A percentile compares a stretch with the other conserved stretches of the same genome.
These are phyloP conservation scores for Drosophila carrolli DNA, from an alignment of 1,140 invertebrate genomes.

Conservation along the genomic window DNA sequence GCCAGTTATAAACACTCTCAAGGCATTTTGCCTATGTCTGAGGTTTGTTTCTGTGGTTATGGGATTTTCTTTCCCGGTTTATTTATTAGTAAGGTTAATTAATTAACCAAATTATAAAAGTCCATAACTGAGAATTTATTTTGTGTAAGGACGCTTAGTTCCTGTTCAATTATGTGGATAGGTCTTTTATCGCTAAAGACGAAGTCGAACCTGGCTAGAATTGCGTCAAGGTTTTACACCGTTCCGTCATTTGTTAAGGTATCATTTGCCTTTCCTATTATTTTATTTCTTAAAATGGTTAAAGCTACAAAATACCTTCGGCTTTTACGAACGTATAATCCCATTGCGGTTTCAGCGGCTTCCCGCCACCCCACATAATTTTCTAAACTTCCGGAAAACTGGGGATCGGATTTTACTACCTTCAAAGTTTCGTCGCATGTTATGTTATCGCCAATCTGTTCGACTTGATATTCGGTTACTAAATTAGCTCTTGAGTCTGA, in stretches of 20 bases:
- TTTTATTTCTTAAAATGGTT: background rate
- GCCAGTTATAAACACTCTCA: too few relatives aligned
- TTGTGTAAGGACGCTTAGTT: too few relatives aligned
- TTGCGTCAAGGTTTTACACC: background rate
- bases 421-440: too few relatives aligned
- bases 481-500: too few relatives aligned
- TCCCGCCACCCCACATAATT: background rate
- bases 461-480: too few relatives aligned
- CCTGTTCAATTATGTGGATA: background rate
- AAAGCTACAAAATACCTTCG: background rate
- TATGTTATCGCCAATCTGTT: too few relatives aligned
- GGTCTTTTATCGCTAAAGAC: background rate
- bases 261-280: too few relatives aligned
- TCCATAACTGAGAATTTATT: too few relatives aligned
- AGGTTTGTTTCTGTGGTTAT: too few relatives aligned
- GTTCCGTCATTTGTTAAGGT: background rate
- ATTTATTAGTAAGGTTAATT: background rate
- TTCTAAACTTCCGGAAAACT: background rate
- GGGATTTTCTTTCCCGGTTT: background rate
- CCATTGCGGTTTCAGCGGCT: background rate
- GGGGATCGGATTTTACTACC: too few relatives aligned
- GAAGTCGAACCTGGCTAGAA: background rate
- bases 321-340: background rate
- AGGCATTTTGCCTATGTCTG: too few relatives aligned
- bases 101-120: background rate